These are phyloP conservation scores for Nebria ingens DNA, from an alignment of 1,140 invertebrate species.

Conservation along the genomic window DNA sequence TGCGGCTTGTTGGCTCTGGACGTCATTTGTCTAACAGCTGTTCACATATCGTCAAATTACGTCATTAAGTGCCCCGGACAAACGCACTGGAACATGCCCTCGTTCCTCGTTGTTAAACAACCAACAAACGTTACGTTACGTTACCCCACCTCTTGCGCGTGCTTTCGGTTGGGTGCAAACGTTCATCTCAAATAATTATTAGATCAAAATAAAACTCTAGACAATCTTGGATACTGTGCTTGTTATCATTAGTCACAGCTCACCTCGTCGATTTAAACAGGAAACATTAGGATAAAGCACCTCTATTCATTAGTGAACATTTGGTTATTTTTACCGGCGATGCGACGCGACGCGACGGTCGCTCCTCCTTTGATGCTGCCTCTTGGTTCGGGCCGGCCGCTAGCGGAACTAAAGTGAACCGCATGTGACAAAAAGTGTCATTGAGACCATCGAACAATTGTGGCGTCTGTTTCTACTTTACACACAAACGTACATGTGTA, in stretches of 20 bases:
- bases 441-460: background rate
- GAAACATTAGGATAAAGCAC: background rate
- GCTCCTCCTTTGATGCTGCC: background rate
- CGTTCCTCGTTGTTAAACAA: conserved; percentile 23
- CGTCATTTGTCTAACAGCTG: conserved; percentile 14
- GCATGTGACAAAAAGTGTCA: background rate
- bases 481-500: no score
- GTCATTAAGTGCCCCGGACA: conserved; percentile 21
- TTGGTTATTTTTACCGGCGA: background rate
- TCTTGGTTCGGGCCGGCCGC: background rate
- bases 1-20: conserved; percentile 11
- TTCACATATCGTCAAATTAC: conserved; percentile 23
- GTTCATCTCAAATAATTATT: no score
- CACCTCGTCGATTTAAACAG: no score
- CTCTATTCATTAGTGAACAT: background rate
- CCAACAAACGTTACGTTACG: no score
- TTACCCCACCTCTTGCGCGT: no score
- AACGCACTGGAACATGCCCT: background rate
- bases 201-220: no score
- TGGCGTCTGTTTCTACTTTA: no score
- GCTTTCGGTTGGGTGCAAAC: no score
- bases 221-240: no score
- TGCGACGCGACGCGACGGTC: background rate
- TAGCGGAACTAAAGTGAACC: background rate
- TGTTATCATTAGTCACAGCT: no score